Evolutionary conservation across 2,113 vertebrate species (phyloP).

Genomic region (Platycercus adscitus): DNA sequence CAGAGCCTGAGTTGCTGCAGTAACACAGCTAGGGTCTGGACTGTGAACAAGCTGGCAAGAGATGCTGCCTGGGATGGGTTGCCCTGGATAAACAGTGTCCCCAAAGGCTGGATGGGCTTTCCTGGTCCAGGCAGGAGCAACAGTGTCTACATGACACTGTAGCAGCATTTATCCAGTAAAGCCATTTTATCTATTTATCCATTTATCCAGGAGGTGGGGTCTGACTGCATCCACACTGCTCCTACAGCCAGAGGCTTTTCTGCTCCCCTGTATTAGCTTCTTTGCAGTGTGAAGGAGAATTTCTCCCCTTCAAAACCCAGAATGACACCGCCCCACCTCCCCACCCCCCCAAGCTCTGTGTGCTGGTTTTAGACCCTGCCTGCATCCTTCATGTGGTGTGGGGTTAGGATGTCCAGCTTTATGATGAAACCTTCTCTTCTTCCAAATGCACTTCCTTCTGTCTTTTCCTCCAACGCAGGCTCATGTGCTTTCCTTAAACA

Average conservation of each 20-base stretch:
- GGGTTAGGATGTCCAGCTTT: background rate
- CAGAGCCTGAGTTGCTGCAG: background rate
- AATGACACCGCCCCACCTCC: too few relatives aligned
- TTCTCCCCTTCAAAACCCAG: background rate
- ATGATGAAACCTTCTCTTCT: background rate
- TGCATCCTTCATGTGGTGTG: background rate
- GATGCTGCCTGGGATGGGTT: background rate
- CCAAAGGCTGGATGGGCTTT: background rate
- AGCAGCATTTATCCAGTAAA: background rate
- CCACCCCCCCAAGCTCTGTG: background rate
- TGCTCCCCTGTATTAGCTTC: background rate
- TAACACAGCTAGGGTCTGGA: background rate
- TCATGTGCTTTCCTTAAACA: background rate
- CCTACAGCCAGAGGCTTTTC: background rate
- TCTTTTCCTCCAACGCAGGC: background rate
- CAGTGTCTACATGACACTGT: fast-evolving
- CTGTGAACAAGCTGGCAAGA: background rate
- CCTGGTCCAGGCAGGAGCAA: background rate
- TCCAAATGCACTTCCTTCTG: background rate
- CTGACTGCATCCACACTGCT: background rate
- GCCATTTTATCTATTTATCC: too few relatives aligned
- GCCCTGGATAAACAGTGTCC: background rate
- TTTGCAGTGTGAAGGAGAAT: background rate
- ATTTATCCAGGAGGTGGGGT: background rate
- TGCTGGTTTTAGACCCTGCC: background rate